Conservation (phyloP, 2,113 vertebrate species). For the Ursus arctos region DNA sequence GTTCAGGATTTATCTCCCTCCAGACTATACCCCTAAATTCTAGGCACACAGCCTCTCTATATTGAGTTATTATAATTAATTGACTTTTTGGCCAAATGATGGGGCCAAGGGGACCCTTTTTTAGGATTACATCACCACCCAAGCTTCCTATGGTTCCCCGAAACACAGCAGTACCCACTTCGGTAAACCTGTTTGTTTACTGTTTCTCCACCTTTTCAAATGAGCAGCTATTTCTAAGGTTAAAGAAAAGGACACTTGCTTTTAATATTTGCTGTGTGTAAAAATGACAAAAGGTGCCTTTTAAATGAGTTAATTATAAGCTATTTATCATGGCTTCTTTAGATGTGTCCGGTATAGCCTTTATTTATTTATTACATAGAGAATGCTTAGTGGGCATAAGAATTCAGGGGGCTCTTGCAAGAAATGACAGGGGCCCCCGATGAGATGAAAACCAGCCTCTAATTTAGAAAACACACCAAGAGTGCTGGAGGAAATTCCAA, state of each 20-base stretch:
- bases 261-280: not conserved
- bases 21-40: not conserved
- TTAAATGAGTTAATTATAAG: not conserved
- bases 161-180: not conserved
- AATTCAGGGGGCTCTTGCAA: not conserved
- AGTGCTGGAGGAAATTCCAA: not conserved
- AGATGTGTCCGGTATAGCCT: not conserved
- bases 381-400: not conserved
- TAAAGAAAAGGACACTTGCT: not conserved
- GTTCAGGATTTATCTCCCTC: not conserved
- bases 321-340: not conserved
- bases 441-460: not conserved
- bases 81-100: not conserved
- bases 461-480: not conserved
- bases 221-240: not conserved
- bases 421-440: not conserved
- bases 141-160: not conserved
- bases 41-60: not conserved
- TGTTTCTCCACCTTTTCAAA: slow-evolving; percentile 32
- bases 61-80: not conserved
- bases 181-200: not conserved
- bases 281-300: not conserved
- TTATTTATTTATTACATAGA: not conserved
- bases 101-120: not conserved
- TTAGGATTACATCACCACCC: not conserved